Evolutionary conservation across 2,888 invertebrate species (phyloP).

Genomic region (Pollenia griseotomentosa): DNA sequence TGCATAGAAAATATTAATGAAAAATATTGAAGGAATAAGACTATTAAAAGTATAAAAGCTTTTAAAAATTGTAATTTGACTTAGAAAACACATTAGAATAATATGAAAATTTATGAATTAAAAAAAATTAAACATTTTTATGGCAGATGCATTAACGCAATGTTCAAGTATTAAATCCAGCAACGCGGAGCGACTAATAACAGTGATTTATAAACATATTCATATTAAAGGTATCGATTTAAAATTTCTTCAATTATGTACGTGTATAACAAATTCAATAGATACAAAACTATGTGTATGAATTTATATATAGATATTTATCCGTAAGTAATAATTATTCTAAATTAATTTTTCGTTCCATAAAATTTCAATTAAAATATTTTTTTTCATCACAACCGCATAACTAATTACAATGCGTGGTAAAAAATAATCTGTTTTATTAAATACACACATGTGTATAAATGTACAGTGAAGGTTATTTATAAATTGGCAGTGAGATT

Average conservation of each 20-base stretch:
- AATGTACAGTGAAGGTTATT: not conserved
- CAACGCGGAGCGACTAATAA: not conserved
- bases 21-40: too few relatives aligned
- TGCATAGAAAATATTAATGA: too few relatives aligned
- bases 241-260: not conserved
- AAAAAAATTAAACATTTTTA: too few relatives aligned
- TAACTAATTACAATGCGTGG: constrained; percentile 70
- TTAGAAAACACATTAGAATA: too few relatives aligned
- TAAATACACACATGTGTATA: not conserved
- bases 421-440: constrained; percentile 57
- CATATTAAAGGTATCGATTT: constrained; percentile 5
- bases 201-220: not conserved
- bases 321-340: constrained; percentile 46
- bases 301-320: not conserved
- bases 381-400: constrained; percentile 64
- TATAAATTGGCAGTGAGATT: not conserved
- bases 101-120: too few relatives aligned
- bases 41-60: too few relatives aligned
- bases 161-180: too few relatives aligned
- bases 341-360: constrained; percentile 62
- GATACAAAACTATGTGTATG: not conserved
- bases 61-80: too few relatives aligned
- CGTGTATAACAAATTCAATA: constrained; percentile 31
- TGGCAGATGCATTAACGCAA: too few relatives aligned
- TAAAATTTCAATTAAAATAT: constrained; percentile 67